Percentiles rank a stretch among this genome's conserved stretches.
These are phyloP conservation scores for Odontamblyopus lacepedii DNA, from an alignment of 2,797 vertebrate species.

Conservation along the genomic window DNA sequence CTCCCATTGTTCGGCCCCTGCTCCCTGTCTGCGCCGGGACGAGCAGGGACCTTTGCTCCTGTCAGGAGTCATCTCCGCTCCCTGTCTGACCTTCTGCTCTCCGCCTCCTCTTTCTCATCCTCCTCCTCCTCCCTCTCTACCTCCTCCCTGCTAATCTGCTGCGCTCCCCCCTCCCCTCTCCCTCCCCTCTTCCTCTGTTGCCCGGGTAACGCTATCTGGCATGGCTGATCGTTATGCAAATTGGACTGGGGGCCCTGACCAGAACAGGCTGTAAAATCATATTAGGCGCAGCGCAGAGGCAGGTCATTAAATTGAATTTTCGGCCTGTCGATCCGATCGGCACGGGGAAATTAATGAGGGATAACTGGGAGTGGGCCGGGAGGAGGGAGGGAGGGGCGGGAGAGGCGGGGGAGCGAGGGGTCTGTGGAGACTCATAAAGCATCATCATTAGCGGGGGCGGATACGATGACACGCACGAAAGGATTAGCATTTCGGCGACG, in stretches of 20 bases:
- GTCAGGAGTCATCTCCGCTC: constrained; percentile 72
- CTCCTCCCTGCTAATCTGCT: constrained; percentile 50
- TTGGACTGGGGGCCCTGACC: constrained; percentile 80
- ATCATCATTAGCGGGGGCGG: constrained; percentile 71
- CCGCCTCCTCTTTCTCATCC: constrained; percentile 39
- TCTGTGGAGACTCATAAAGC: constrained; percentile 72
- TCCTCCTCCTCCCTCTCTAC: constrained; percentile 38
- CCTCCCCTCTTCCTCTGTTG: constrained; percentile 69
- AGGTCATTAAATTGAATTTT: constrained; percentile 88
- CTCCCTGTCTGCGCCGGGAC: constrained; percentile 32
- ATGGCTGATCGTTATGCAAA: constrained; percentile 86
- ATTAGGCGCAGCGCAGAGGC: constrained; percentile 82
- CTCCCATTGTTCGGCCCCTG: neutral
- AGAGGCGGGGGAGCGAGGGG: constrained; percentile 28
- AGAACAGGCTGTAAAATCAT: constrained; percentile 87
- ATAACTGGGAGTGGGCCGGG: constrained; percentile 64
- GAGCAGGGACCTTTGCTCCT: constrained; percentile 49
- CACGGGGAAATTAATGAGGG: constrained; percentile 82
- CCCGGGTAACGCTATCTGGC: constrained; percentile 87
- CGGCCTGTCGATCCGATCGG: constrained; percentile 82
- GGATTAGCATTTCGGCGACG: constrained; percentile 64
- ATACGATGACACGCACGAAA: constrained; percentile 67
- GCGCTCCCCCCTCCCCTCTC: too few species aligned
- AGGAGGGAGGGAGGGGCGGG: constrained; percentile 25
- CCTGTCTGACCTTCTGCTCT: constrained; percentile 59